Evolutionary conservation across 2,113 vertebrate genomes (phyloP).

Genomic region (Sporophila hypoxantha): DNA sequence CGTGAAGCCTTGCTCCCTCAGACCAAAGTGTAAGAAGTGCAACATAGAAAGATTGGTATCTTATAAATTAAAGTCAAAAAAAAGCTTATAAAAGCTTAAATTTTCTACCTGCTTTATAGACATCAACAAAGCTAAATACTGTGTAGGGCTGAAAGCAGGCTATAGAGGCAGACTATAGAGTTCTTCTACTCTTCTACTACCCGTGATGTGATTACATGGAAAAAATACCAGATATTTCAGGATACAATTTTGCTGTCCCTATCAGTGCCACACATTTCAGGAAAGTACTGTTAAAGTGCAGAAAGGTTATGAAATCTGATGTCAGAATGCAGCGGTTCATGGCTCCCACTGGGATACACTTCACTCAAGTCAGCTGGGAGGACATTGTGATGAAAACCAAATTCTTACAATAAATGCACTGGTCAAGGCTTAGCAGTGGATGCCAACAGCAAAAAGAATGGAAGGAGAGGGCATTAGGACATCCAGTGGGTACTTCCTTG

Average conservation of each 20-base stretch:
- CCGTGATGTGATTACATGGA: neutral
- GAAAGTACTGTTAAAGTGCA: neutral
- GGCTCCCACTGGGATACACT: neutral
- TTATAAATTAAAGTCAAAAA: neutral
- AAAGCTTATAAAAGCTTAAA: neutral
- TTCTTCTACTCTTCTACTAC: neutral
- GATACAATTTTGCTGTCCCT: neutral
- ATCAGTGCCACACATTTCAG: neutral
- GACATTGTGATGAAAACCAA: neutral
- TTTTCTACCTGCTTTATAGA: neutral
- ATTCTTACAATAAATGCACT: neutral
- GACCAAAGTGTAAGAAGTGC: neutral
- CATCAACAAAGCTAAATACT: neutral
- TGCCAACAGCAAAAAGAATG: rapidly evolving
- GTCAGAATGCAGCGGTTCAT: neutral
- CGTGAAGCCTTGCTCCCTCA: neutral
- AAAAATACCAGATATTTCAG: neutral
- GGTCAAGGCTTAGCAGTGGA: neutral
- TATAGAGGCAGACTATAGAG: neutral
- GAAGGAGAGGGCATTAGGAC: neutral
- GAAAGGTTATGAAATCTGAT: neutral
- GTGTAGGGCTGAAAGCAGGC: neutral
- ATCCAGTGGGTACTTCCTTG: neutral
- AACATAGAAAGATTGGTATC: neutral
- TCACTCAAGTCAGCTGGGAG: neutral